Evolutionary conservation across 2,888 invertebrate genomes (phyloP).

Genomic region (Harpalus rufipes): DNA sequence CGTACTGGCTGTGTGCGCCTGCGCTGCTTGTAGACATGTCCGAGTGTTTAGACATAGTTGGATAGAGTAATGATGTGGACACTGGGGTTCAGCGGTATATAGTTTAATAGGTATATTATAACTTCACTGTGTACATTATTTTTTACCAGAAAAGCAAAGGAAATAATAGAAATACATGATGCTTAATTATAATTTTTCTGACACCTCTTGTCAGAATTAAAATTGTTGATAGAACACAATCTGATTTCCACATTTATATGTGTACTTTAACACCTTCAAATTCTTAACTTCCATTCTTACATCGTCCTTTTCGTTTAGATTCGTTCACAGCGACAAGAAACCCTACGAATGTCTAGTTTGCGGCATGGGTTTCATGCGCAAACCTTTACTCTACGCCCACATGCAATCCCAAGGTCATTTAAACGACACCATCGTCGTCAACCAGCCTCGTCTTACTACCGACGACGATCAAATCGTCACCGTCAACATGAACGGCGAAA

Average conservation of each 20-base stretch:
- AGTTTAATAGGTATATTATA: too few relatives aligned
- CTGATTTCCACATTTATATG: too few relatives aligned
- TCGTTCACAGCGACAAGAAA: conserved; percentile 91
- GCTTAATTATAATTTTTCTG: conserved; percentile 1
- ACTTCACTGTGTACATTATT: too few relatives aligned
- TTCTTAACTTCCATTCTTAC: background rate
- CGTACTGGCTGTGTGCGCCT: too few relatives aligned
- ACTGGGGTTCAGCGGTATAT: too few relatives aligned
- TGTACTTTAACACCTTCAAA: background rate
- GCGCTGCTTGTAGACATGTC: too few relatives aligned
- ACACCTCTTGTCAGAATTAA: conserved; percentile 20
- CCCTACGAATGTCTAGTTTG: conserved; percentile 91
- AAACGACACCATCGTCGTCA: conserved; percentile 90
- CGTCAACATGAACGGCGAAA: conserved; percentile 75
- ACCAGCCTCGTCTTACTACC: conserved; percentile 86
- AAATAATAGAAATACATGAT: background rate
- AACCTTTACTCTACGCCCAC: conserved; percentile 87
- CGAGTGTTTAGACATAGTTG: too few relatives aligned
- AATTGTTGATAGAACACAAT: background rate
- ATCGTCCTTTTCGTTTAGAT: conserved; percentile 75
- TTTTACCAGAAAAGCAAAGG: too few relatives aligned
- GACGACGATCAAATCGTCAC: conserved; percentile 79
- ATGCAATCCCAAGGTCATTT: conserved; percentile 87
- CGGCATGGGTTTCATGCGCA: conserved; percentile 90
- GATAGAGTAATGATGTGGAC: too few relatives aligned